Evolutionary conservation across 2,888 invertebrate genomes (phyloP).

Genomic region (Euclidia mi): DNA sequence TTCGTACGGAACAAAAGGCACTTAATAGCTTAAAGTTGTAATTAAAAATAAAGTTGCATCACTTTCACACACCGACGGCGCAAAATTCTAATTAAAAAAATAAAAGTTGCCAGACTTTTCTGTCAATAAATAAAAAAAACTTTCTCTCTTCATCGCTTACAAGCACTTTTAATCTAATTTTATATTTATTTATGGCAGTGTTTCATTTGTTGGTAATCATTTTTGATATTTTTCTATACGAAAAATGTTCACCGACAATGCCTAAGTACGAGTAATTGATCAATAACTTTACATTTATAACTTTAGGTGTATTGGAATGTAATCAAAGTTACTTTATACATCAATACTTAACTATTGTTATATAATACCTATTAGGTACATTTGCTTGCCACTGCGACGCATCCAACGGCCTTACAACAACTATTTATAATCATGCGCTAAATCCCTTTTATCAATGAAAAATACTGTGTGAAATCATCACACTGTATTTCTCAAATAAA

Average conservation of each 20-base stretch:
- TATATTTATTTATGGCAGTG: conserved; percentile 79
- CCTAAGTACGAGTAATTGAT: conserved; percentile 87
- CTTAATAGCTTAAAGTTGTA: conserved; percentile 50
- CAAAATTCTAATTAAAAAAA: conserved; percentile 2
- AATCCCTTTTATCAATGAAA: not conserved
- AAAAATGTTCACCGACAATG: conserved; percentile 76
- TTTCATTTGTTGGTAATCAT: conserved; percentile 69
- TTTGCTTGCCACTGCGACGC: not conserved
- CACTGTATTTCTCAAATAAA: not conserved
- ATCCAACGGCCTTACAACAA: not conserved
- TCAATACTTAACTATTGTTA: conserved; percentile 37
- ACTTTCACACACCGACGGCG: conserved; percentile 13
- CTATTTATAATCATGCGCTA: conserved; percentile 2
- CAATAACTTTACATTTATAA: conserved; percentile 54
- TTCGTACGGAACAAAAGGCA: conserved; percentile 56
- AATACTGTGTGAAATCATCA: not conserved
- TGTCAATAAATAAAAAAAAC: conserved; percentile 46
- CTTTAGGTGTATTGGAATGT: conserved; percentile 55
- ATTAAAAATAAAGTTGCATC: conserved; percentile 37
- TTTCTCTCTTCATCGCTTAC: conserved; percentile 16
- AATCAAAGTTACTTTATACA: conserved; percentile 55
- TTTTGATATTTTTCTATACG: conserved; percentile 46
- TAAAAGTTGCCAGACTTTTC: conserved; percentile 5
- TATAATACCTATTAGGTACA: conserved; percentile 21
- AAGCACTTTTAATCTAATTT: conserved; percentile 44